A percentile compares a stretch with the other conserved stretches of the same genome.
These are phyloP conservation scores for Cynodonichthys magdalenae DNA, from an alignment of 2,797 vertebrate genomes.

Conservation along the genomic window DNA sequence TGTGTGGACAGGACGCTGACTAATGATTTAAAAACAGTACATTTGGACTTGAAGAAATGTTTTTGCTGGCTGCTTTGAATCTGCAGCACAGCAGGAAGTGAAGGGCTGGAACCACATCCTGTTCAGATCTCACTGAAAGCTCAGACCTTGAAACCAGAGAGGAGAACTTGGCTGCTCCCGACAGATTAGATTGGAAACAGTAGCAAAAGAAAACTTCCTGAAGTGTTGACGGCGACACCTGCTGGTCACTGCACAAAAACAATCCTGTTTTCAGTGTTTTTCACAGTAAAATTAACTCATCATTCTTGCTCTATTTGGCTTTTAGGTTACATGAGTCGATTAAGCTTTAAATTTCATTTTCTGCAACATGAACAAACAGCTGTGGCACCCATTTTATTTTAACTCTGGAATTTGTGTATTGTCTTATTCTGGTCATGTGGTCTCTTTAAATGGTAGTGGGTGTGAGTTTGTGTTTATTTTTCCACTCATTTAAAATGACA, in stretches of 20 bases:
- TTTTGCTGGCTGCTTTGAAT: conserved; percentile 39
- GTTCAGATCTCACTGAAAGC: conserved; percentile 16
- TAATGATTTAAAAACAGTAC: conserved; percentile 20
- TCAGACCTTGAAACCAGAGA: conserved; percentile 2
- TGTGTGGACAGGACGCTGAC: conserved; percentile 12
- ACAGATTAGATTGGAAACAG: conserved; percentile 6
- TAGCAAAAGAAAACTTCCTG: neutral
- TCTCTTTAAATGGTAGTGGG: conserved; percentile 20
- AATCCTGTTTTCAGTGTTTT: neutral
- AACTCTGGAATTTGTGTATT: conserved; percentile 32
- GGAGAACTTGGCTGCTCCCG: conserved; percentile 1
- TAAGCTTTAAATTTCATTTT: no score
- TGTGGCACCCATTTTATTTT: conserved; percentile 7
- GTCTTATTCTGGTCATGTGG: conserved; percentile 19
- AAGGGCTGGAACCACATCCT: conserved; percentile 62
- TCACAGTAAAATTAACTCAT: neutral
- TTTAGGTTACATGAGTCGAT: neutral
- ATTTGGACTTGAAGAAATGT: conserved; percentile 17
- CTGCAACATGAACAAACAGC: conserved; percentile 14
- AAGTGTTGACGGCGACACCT: conserved; percentile 15
- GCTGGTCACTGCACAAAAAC: conserved; percentile 4
- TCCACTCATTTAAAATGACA: neutral
- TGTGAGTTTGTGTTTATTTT: conserved; percentile 6
- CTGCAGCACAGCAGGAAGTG: conserved; percentile 58
- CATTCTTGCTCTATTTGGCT: conserved; percentile 14